phyloP scores from a whole-genome alignment of 2,113 vertebrate genomes.

The Saccopteryx bilineata region DNA sequence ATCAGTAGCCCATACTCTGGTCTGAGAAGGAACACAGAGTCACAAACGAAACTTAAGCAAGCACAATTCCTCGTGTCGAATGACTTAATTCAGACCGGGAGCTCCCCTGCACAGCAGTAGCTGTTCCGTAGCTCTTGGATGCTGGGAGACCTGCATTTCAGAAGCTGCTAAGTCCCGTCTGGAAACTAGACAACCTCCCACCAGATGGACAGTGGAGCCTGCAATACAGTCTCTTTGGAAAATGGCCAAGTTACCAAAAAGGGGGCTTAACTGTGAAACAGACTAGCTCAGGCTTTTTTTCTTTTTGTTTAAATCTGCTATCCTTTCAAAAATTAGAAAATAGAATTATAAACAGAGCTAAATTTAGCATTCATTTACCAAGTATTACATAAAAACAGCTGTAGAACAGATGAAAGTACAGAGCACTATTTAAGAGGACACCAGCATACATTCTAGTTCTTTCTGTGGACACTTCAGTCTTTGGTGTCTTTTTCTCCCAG shows the following conservation, averaged over 20 bases:
- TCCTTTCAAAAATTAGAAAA: slow-evolving; percentile 59
- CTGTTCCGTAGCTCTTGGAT: background rate
- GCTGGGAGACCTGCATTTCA: background rate
- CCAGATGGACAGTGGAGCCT: background rate
- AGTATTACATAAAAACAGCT: slow-evolving; percentile 10
- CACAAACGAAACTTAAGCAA: background rate
- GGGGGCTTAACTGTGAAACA: background rate
- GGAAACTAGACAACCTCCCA: slow-evolving; percentile 18
- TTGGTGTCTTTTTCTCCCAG: background rate
- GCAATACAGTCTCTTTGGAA: slow-evolving; percentile 6
- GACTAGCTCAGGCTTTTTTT: background rate
- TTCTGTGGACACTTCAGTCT: background rate
- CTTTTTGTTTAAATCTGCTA: background rate
- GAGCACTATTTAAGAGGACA: background rate
- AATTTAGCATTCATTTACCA: background rate
- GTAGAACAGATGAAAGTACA: background rate
- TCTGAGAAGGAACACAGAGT: background rate
- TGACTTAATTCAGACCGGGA: background rate
- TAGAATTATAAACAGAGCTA: slow-evolving; percentile 44
- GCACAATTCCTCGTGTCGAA: background rate
- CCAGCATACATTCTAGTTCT: background rate
- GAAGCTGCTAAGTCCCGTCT: background rate
- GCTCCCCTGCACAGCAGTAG: background rate
- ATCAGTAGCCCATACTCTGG: background rate
- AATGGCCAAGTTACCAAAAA: background rate